A percentile compares a stretch with the other conserved stretches of the same genome.
These are phyloP conservation scores for Pheucticus melanocephalus DNA, from an alignment of 2,113 vertebrate species.

Conservation along the genomic window DNA sequence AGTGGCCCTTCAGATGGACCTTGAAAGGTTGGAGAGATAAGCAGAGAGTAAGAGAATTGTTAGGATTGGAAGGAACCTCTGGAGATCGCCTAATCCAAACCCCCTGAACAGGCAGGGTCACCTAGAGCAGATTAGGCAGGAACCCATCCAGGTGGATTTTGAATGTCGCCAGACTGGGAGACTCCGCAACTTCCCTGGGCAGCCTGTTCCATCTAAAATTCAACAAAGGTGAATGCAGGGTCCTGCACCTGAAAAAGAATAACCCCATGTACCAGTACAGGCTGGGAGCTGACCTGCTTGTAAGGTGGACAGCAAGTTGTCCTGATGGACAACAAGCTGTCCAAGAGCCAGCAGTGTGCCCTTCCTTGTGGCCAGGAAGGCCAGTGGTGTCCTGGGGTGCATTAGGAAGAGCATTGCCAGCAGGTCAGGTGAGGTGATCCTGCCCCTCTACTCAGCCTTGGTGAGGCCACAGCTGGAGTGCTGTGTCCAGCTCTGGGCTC, in stretches of 20 bases:
- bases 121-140: background rate
- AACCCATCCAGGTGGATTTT: background rate
- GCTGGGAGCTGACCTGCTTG: background rate
- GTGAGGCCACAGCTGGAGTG: background rate
- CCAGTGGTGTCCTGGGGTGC: rapidly evolving
- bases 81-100: background rate
- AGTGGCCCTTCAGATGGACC: background rate
- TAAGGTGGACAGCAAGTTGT: too few relatives aligned
- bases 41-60: background rate
- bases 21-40: background rate
- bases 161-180: background rate
- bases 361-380: background rate
- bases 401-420: background rate
- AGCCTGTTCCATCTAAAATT: background rate
- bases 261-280: background rate
- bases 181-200: background rate
- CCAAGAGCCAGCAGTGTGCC: background rate
- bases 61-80: background rate
- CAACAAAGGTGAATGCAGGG: background rate
- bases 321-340: rapidly evolving
- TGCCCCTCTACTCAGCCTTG: background rate
- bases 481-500: background rate
- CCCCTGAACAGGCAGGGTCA: background rate
- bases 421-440: background rate
- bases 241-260: background rate